Evolutionary conservation across 1,140 invertebrate genomes (phyloP).

Genomic region (Drosophila virilis): DNA sequence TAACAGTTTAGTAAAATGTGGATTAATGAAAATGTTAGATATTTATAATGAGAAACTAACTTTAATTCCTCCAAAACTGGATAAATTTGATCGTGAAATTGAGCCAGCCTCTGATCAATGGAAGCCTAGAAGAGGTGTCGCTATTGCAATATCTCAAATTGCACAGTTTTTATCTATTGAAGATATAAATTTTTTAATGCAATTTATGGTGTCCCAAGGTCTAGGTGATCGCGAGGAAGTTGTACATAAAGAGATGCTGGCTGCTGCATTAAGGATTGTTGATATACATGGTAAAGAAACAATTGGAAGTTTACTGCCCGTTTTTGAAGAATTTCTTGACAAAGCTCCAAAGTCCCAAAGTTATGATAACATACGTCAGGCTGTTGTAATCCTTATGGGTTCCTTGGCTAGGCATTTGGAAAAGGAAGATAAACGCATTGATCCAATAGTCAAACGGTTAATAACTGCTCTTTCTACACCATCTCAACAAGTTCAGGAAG

Average conservation of each 20-base stretch:
- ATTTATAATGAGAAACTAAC: slow-evolving; percentile 92
- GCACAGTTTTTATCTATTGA: slow-evolving; percentile 87
- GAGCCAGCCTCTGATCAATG: slow-evolving; percentile 93
- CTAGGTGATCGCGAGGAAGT: slow-evolving; percentile 93
- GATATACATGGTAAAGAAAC: slow-evolving; percentile 95
- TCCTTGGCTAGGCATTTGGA: slow-evolving; percentile 97
- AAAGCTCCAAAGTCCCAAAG: slow-evolving; percentile 95
- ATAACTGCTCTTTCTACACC: slow-evolving; percentile 97
- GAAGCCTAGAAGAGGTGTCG: slow-evolving; percentile 94
- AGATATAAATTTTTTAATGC: slow-evolving; percentile 89
- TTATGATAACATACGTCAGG: slow-evolving; percentile 96
- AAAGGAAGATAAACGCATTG: slow-evolving; percentile 93
- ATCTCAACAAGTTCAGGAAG: slow-evolving; percentile 98
- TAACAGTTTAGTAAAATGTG: slow-evolving; percentile 85
- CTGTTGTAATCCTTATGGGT: slow-evolving; percentile 98
- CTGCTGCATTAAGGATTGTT: slow-evolving; percentile 95
- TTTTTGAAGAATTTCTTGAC: slow-evolving; percentile 96
- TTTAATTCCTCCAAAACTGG: slow-evolving; percentile 93
- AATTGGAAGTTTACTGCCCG: slow-evolving; percentile 91
- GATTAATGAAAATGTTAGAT: slow-evolving; percentile 88
- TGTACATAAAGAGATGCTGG: slow-evolving; percentile 96
- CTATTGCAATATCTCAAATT: slow-evolving; percentile 91
- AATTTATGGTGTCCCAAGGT: slow-evolving; percentile 94
- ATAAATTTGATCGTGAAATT: slow-evolving; percentile 95
- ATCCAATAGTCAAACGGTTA: slow-evolving; percentile 96